A percentile compares a stretch with the other conserved stretches of the same genome.
phyloP scores from a whole-genome alignment of 30 jellyfish, hydroid and myxozoan genomes.

The Aurelia aurita region DNA sequence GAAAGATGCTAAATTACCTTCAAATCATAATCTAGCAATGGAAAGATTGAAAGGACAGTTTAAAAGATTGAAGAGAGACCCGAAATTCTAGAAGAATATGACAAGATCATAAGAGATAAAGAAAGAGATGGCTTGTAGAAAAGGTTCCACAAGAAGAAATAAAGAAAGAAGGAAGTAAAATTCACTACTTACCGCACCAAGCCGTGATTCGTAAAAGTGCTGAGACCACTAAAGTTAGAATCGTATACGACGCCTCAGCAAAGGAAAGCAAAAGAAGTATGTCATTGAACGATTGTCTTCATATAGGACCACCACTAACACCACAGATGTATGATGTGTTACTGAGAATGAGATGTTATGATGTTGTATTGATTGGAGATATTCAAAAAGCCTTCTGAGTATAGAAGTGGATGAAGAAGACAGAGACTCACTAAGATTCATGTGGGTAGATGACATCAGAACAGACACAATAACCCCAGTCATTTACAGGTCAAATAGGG shows the following conservation, averaged over 20 bases:
- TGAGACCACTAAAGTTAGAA: not conserved
- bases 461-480: not conserved
- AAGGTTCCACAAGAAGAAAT: not conserved
- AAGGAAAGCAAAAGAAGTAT: not conserved
- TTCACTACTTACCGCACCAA: not conserved
- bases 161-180: not conserved
- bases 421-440: not conserved
- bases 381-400: not conserved
- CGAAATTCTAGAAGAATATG: not conserved
- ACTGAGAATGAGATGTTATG: not conserved
- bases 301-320: not conserved
- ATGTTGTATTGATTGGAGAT: not conserved
- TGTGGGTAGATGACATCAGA: not conserved
- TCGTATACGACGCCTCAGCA: not conserved
- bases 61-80: not conserved
- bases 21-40: not conserved
- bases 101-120: not conserved
- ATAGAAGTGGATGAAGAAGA: not conserved
- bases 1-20: not conserved
- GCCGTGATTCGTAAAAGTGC: not conserved
- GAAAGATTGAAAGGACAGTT: not conserved
- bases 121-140: not conserved
- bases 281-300: not conserved
- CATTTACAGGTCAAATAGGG: not conserved
- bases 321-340: not conserved